Evolutionary conservation across 2,888 invertebrate genomes (phyloP), one percentile per base, ranked within the genome.

Genomic region (Eupeodes luniger): DNA sequence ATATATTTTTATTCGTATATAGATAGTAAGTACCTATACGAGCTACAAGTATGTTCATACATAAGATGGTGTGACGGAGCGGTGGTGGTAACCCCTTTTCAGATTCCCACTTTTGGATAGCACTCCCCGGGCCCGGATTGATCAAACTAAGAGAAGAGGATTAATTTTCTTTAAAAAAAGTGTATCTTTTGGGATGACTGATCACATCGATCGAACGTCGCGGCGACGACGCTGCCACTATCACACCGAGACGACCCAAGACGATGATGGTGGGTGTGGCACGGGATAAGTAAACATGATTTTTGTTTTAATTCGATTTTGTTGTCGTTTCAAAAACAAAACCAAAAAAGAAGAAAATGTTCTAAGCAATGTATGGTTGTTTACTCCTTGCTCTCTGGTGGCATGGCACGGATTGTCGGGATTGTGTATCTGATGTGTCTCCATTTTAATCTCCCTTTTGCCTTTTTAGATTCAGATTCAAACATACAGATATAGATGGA

Each of bases 231-330:
- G 75, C 12, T 27, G 27, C 27, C 27, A 27, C 27, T 27, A 61
- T 36, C 69, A 57, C 61, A 16, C 61, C 70, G 61, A 75, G 74
- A 75, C 64, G 75, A 69, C 70, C 66, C 66, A 66, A 66, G 80
- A 55, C 70, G 69, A 64, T 85, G 74, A 64, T 75, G 77, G 84
- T 88, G 85, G 88, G 88, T 88, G 88, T 88, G 88, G 88, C 88
- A 85, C 77, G 85, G 85, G 85, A 88, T 88, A 88, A 88, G 85
- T 88, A 78, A 88, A 88, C 88, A 88, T 81, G 88, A 88, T 85
- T 88, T 88, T 88, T 85, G 85, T 88, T 88, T 88, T 88, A 88
- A 88, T 88, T 88, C 85, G 78, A 77, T 80, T 84, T 72, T 84
- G 77, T 69, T 74, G 40, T 57, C 67, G 57, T 55, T 81, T 72